Percentiles rank a stretch among this genome's conserved stretches.
These are phyloP conservation scores for Sebastes hopkinsi DNA, from an alignment of 2,797 vertebrate genomes.

Conservation along the genomic window DNA sequence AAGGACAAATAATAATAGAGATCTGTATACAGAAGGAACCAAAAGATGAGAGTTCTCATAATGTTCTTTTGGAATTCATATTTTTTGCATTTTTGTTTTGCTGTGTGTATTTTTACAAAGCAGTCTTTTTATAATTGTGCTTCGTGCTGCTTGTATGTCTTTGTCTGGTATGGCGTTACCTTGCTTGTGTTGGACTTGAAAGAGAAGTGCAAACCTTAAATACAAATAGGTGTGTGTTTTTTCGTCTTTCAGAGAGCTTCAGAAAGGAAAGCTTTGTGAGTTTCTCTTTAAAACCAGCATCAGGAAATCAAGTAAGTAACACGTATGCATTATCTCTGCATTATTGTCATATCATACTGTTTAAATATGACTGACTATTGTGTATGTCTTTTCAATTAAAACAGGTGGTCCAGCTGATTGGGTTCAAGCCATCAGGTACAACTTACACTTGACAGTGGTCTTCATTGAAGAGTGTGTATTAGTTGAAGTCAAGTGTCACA, in stretches of 20 bases:
- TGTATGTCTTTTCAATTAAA: slow-evolving; percentile 5
- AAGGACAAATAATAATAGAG: not conserved
- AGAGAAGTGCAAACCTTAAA: slow-evolving; percentile 3
- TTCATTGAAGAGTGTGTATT: not conserved
- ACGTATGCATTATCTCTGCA: not conserved
- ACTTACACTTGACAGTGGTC: not conserved
- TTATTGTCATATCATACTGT: not conserved
- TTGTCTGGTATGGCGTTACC: slow-evolving; percentile 23
- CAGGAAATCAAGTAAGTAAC: slow-evolving; percentile 77
- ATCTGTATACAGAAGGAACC: not conserved
- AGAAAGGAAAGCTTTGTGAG: slow-evolving; percentile 78
- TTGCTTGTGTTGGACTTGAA: slow-evolving; percentile 21
- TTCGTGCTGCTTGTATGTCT: not conserved
- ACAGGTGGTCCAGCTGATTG: slow-evolving; percentile 84
- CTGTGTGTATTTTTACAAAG: slow-evolving; percentile 3
- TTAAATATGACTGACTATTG: not conserved
- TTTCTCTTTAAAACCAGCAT: slow-evolving; percentile 76
- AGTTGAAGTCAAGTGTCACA: not conserved
- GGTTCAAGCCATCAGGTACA: slow-evolving; percentile 85
- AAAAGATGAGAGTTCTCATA: not conserved
- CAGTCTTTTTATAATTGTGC: slow-evolving; percentile 21
- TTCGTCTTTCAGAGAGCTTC: slow-evolving; percentile 79
- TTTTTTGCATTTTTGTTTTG: slow-evolving; percentile 11
- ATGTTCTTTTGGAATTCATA: slow-evolving; percentile 15
- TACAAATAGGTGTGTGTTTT: not conserved